Evolutionary conservation across 1,140 invertebrate species (phyloP).

Genomic region (Octopus sinensis): DNA sequence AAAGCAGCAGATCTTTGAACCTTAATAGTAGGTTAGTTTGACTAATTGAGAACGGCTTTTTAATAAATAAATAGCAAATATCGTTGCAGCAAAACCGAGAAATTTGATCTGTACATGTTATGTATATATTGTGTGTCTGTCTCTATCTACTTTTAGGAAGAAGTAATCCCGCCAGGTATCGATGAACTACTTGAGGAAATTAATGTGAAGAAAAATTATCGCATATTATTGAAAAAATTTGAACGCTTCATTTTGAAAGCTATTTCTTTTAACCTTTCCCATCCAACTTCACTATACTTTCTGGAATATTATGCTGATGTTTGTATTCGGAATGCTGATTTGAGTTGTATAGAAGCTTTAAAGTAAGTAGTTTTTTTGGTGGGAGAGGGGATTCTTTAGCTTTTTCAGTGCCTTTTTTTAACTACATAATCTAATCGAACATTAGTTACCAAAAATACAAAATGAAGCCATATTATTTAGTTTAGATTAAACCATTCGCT

Average conservation of each 20-base stretch:
- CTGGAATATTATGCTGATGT: slow-evolving; percentile 36
- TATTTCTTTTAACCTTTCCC: slow-evolving; percentile 36
- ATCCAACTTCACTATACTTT: slow-evolving; percentile 39
- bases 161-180: slow-evolving; percentile 39
- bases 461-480: too few relatives aligned
- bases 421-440: too few relatives aligned
- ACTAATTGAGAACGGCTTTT: background rate
- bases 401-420: too few relatives aligned
- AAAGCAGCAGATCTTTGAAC: too few relatives aligned
- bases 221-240: slow-evolving; percentile 34
- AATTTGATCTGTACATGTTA: background rate
- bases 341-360: slow-evolving; percentile 23
- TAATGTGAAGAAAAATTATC: slow-evolving; percentile 21
- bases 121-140: background rate
- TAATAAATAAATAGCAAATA: background rate
- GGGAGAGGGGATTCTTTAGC: too few relatives aligned
- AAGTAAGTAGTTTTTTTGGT: background rate
- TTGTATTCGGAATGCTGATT: slow-evolving; percentile 18
- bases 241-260: slow-evolving; percentile 38
- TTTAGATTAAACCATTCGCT: too few relatives aligned
- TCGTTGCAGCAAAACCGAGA: too few relatives aligned
- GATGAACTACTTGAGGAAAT: slow-evolving; percentile 33
- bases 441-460: too few relatives aligned
- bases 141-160: slow-evolving; percentile 30
- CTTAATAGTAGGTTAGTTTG: too few relatives aligned